Percentiles rank a stretch among this genome's conserved stretches.
Conservation (phyloP, 2,797 vertebrate species). For the Remorina albescens region DNA sequence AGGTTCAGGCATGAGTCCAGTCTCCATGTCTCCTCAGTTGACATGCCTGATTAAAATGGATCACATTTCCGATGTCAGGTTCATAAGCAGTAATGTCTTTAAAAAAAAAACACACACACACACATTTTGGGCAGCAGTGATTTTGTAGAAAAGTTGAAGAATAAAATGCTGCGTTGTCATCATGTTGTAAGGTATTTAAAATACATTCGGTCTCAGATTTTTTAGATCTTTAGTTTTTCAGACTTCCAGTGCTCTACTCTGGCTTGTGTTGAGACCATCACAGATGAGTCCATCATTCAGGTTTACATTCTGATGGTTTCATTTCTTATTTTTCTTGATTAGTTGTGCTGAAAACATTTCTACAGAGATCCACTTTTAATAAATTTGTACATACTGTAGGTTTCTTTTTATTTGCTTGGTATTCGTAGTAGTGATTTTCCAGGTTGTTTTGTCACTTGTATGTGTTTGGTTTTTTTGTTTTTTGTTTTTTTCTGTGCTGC, state of each 20-base stretch:
- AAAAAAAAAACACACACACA: constrained; percentile 4
- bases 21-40: constrained; percentile 38
- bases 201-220: constrained; percentile 39
- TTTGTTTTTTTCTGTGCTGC: constrained; percentile 50
- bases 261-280: constrained; percentile 36
- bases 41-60: constrained; percentile 61
- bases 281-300: constrained; percentile 30
- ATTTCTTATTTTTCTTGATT: constrained; percentile 41
- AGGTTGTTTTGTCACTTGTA: constrained; percentile 43
- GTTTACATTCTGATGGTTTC: constrained; percentile 41
- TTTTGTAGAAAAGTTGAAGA: constrained; percentile 50
- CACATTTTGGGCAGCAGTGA: constrained; percentile 49
- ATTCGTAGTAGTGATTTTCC: constrained; percentile 57
- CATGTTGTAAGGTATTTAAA: constrained; percentile 64
- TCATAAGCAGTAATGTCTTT: constrained; percentile 34
- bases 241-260: constrained; percentile 29
- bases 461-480: constrained; percentile 36
- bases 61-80: constrained; percentile 49
- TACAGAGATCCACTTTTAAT: constrained; percentile 67
- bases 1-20: constrained; percentile 90
- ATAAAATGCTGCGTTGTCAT: constrained; percentile 52
- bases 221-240: constrained; percentile 54
- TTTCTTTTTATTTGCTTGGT: constrained; percentile 63
- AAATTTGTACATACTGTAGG: constrained; percentile 76
- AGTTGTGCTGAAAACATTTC: constrained; percentile 51